Evolutionary conservation across 2,888 invertebrate genomes (phyloP).

Genomic region (Lepas anatifera): DNA sequence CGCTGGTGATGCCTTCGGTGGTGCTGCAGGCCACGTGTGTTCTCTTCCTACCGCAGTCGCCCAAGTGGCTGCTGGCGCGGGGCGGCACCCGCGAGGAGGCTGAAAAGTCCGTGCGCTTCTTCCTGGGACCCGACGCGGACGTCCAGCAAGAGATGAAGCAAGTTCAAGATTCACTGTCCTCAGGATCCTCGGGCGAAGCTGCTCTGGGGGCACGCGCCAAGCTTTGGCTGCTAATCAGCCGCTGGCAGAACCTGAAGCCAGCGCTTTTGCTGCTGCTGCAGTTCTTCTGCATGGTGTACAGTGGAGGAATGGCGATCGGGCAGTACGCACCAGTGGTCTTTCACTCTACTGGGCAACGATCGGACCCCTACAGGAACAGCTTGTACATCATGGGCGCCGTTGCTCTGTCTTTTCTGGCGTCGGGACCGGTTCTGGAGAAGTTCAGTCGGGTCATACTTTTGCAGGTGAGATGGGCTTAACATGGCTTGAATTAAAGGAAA

Average conservation of each 20-base stretch:
- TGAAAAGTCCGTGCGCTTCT: background rate
- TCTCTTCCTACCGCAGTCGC: background rate
- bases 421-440: background rate
- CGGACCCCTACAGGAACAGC: background rate
- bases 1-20: background rate
- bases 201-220: background rate
- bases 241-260: background rate
- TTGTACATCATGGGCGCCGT: background rate
- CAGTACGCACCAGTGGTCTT: background rate
- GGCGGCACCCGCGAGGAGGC: background rate
- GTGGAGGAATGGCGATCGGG: background rate
- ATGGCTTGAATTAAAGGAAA: too few species aligned
- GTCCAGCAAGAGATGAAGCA: background rate
- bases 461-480: conserved; percentile 8
- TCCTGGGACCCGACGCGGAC: background rate
- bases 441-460: background rate
- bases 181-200: background rate
- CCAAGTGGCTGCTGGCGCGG: conserved; percentile 6
- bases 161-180: background rate
- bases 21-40: background rate
- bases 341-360: background rate
- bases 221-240: background rate
- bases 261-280: background rate
- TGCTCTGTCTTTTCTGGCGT: background rate
- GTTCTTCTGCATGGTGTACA: conserved; percentile 7